A percentile compares a stretch with the other conserved stretches of the same genome.
These are phyloP conservation scores for Cryptus viduatorius DNA, from an alignment of 2,888 invertebrate species.

Conservation along the genomic window DNA sequence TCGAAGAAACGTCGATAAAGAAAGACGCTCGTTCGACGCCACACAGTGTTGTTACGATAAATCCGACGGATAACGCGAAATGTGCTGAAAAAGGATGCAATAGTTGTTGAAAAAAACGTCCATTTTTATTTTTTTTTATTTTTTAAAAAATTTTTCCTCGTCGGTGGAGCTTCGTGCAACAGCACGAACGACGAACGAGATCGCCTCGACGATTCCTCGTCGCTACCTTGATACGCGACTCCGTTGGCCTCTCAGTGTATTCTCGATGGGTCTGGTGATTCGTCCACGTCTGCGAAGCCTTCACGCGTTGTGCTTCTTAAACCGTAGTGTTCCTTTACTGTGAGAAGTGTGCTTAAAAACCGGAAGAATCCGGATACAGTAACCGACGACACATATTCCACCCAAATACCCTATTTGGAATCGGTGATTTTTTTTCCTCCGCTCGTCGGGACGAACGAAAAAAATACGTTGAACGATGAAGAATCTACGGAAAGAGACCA, in stretches of 20 bases:
- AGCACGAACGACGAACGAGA: constrained; percentile 20
- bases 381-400: background rate
- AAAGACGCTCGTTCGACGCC: constrained; percentile 20
- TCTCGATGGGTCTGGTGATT: constrained; percentile 19
- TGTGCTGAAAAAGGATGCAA: constrained; percentile 9
- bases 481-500: background rate
- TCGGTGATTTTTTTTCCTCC: constrained; percentile 29
- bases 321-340: constrained; percentile 1
- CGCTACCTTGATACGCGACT: background rate
- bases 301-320: constrained; percentile 1
- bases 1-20: background rate
- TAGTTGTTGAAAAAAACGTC: background rate
- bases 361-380: constrained; percentile 28
- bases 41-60: constrained; percentile 26
- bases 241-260: constrained; percentile 21
- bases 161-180: constrained; percentile 12
- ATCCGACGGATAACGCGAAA: background rate
- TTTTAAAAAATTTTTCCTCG: background rate
- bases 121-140: background rate
- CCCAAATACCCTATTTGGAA: background rate
- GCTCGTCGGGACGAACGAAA: background rate
- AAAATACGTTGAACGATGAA: constrained; percentile 8
- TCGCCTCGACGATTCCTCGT: constrained; percentile 16
- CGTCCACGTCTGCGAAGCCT: constrained; percentile 27
- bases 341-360: constrained; percentile 19